These are phyloP conservation scores for Alligator mississippiensis DNA, from an alignment of 2,113 vertebrate genomes.

Conservation along the genomic window DNA sequence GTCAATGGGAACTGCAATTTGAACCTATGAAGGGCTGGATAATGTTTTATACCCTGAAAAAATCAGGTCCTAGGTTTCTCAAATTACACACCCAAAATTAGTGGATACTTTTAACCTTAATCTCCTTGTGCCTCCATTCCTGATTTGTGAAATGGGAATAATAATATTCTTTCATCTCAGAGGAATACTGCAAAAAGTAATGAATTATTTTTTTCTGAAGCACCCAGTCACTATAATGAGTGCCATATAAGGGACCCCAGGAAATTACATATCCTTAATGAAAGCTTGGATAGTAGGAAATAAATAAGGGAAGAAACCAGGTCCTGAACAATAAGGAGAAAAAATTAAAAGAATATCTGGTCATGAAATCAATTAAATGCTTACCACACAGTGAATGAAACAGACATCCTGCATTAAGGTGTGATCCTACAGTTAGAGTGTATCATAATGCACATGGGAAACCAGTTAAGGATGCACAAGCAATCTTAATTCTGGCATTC, in stretches of 20 bases:
- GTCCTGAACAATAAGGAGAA: slow-evolving; percentile 39
- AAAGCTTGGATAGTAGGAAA: background rate
- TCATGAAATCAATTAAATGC: slow-evolving; percentile 22
- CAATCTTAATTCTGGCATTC: background rate
- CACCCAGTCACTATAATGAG: background rate
- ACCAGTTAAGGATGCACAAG: background rate
- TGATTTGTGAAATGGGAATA: background rate
- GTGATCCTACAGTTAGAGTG: background rate
- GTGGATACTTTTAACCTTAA: background rate
- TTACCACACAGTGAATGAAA: background rate
- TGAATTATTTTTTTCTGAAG: background rate
- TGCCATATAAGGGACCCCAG: background rate
- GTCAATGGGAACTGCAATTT: background rate
- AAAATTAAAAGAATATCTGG: slow-evolving; percentile 39
- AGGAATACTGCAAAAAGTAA: background rate
- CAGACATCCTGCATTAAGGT: background rate
- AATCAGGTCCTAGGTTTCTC: background rate
- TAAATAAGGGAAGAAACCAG: background rate
- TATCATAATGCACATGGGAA: background rate
- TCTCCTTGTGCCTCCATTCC: background rate
- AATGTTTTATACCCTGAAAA: background rate
- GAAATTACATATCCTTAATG: slow-evolving; percentile 16
- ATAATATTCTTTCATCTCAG: background rate
- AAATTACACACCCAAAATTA: background rate
- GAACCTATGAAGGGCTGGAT: background rate